Percentiles rank a stretch among this genome's conserved stretches.
Evolutionary conservation across 2,113 vertebrate genomes (phyloP).

Genomic region (Apus apus): DNA sequence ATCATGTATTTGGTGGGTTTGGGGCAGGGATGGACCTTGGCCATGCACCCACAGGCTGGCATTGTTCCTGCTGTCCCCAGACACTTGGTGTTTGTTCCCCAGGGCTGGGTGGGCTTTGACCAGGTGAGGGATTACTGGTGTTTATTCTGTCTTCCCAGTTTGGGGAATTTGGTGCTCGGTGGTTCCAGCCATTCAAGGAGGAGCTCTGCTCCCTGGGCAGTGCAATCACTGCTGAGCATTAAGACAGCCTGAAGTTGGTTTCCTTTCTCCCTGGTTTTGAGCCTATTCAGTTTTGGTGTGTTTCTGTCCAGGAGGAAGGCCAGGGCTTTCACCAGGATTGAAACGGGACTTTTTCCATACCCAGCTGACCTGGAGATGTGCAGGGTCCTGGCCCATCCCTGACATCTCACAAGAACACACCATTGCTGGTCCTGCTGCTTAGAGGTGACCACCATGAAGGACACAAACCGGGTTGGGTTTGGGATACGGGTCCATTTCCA

Average conservation of each 20-base stretch:
- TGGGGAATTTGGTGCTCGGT: background rate
- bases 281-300: fast-evolving
- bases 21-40: background rate
- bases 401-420: fast-evolving
- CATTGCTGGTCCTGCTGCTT: background rate
- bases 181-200: background rate
- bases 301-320: background rate
- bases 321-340: background rate
- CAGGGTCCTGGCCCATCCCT: background rate
- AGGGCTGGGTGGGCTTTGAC: background rate
- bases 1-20: fast-evolving
- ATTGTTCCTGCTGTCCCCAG: background rate
- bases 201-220: background rate
- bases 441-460: background rate
- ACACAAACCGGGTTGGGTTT: fast-evolving
- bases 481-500: background rate
- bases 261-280: background rate
- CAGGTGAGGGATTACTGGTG: background rate
- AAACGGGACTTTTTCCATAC: background rate
- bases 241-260: background rate
- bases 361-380: background rate
- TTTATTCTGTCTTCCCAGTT: background rate
- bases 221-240: background rate
- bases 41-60: fast-evolving
- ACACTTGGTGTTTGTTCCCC: background rate